A percentile compares a stretch with the other conserved stretches of the same genome.
Conservation (phyloP, 2,888 invertebrate species). For the Diaprepes abbreviatus region DNA sequence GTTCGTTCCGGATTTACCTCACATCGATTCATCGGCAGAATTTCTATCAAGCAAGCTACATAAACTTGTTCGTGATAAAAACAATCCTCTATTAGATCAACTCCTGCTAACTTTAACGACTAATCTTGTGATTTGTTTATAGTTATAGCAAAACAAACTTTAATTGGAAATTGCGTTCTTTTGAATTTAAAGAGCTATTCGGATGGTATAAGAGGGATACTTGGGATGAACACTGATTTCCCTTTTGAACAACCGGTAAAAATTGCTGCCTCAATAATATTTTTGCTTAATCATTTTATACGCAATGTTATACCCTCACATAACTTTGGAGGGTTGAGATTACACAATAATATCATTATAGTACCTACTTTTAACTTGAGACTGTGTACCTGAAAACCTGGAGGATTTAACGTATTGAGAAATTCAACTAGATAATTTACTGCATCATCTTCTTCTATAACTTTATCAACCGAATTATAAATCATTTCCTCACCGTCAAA, state of each 20-base stretch:
- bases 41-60: background rate
- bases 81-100: background rate
- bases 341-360: slow-evolving; percentile 16
- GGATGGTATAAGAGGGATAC: no score
- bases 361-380: slow-evolving; percentile 48
- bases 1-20: no score
- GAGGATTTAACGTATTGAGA: slow-evolving; percentile 34
- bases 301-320: slow-evolving; percentile 9
- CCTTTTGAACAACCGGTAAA: slow-evolving; percentile 1
- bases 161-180: slow-evolving; percentile 7
- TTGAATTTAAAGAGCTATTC: background rate
- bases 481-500: background rate
- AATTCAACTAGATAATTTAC: slow-evolving; percentile 33
- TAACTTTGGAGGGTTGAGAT: slow-evolving; percentile 4
- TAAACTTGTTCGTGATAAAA: slow-evolving; percentile 13
- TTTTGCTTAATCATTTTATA: background rate
- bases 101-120: slow-evolving; percentile 2
- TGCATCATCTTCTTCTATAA: slow-evolving; percentile 10
- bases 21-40: no score
- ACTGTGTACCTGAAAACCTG: slow-evolving; percentile 47
- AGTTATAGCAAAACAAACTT: slow-evolving; percentile 8
- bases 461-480: slow-evolving; percentile 8
- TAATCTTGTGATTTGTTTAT: slow-evolving; percentile 20
- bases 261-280: slow-evolving; percentile 18
- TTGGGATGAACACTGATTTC: slow-evolving; percentile 22